Percentiles rank a stretch among this genome's conserved stretches.
These are phyloP conservation scores for Syrista parreyssii DNA, from an alignment of 2,888 invertebrate species.

Conservation along the genomic window DNA sequence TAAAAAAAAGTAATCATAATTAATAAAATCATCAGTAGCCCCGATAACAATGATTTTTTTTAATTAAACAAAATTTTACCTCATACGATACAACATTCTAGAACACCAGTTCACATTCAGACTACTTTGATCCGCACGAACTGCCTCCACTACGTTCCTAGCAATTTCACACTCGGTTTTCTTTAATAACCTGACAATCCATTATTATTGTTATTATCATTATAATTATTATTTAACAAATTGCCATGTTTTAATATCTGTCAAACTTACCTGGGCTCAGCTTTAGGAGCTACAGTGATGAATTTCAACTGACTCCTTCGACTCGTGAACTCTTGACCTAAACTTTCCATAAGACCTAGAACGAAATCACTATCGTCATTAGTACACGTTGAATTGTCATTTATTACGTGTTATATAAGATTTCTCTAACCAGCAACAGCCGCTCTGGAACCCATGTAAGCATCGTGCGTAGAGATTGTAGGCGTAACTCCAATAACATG, in stretches of 20 bases:
- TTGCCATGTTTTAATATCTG: neutral
- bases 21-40: conserved; percentile 17
- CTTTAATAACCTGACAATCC: conserved; percentile 31
- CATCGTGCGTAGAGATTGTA: conserved; percentile 46
- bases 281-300: conserved; percentile 53
- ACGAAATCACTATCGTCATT: neutral
- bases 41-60: conserved; percentile 24
- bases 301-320: conserved; percentile 48
- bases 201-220: neutral
- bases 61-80: conserved; percentile 35
- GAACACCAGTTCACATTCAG: conserved; percentile 45
- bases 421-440: conserved; percentile 51
- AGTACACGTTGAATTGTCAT: neutral
- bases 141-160: conserved; percentile 52
- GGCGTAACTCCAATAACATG: conserved; percentile 59
- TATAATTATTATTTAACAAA: neutral
- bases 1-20: conserved; percentile 21
- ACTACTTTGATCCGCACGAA: conserved; percentile 48
- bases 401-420: neutral
- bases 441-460: conserved; percentile 52
- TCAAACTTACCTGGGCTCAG: conserved; percentile 42
- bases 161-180: conserved; percentile 52
- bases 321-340: conserved; percentile 48
- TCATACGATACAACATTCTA: conserved; percentile 40
- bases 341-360: conserved; percentile 57